phyloP scores from a whole-genome alignment of 2,113 vertebrate genomes.

The Leptocoma aspasia region DNA sequence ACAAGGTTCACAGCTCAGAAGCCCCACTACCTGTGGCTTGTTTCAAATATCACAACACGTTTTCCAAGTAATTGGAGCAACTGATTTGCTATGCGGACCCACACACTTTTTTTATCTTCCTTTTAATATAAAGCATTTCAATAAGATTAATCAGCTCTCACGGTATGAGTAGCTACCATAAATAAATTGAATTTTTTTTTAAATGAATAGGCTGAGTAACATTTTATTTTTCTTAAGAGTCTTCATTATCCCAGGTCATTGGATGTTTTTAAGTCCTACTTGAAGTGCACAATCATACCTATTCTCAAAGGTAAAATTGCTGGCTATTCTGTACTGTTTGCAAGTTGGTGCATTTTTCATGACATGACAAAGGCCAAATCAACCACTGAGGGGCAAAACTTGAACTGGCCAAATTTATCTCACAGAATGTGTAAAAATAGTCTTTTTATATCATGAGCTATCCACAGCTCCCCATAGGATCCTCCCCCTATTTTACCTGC shows the following conservation, averaged over 20 bases:
- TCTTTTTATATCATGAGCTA: neutral
- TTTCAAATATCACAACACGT: neutral
- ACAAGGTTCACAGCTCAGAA: neutral
- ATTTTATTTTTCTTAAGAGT: neutral
- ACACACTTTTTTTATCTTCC: neutral
- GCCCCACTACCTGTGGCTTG: neutral
- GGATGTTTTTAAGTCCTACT: neutral
- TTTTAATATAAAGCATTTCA: neutral
- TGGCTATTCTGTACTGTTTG: neutral
- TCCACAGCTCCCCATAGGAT: neutral
- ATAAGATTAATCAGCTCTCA: neutral
- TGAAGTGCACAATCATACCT: neutral
- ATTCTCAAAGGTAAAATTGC: neutral
- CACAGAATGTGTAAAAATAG: neutral
- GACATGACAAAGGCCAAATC: neutral
- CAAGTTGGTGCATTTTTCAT: neutral
- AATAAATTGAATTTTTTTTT: neutral
- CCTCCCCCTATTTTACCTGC: neutral
- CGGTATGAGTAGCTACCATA: neutral
- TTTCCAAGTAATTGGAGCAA: neutral
- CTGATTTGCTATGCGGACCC: neutral
- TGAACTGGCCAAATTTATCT: neutral
- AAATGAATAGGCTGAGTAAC: neutral
- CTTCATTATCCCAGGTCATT: neutral
- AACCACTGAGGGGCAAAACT: neutral